Percentiles rank a stretch among this genome's conserved stretches.
Conservation (phyloP, 2,797 vertebrate genomes). For the Bradypodion ventrale region DNA sequence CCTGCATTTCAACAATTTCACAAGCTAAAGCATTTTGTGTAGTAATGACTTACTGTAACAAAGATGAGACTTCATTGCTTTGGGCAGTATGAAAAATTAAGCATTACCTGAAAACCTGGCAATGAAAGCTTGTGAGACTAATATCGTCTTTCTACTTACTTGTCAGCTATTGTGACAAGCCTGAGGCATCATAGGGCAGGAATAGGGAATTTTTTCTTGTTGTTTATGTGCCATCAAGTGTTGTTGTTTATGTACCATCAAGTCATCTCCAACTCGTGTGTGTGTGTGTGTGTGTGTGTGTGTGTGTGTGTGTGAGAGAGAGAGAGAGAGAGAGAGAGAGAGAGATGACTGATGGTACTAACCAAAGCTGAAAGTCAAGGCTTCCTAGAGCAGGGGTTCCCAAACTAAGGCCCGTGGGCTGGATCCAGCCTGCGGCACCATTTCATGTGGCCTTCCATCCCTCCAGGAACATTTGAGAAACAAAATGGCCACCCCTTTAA, state of each 20-base stretch:
- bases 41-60: not conserved
- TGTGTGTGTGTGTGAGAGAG: no score
- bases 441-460: no score
- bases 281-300: no score
- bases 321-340: no score
- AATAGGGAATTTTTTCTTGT: no score
- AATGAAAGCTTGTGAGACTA: not conserved
- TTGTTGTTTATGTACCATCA: no score
- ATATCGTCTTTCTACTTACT: not conserved
- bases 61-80: not conserved
- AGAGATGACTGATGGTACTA: not conserved
- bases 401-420: no score
- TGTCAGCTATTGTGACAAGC: not conserved
- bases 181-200: not conserved
- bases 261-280: no score
- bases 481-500: no score
- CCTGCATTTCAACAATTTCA: not conserved
- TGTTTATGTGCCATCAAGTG: no score
- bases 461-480: no score
- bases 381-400: not conserved
- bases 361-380: not conserved
- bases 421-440: no score
- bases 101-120: not conserved
- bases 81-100: not conserved
- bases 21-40: not conserved